Evolutionary conservation across 2,888 invertebrate species (phyloP), one percentile per base, ranked within the genome.

Genomic region (Silvanus unidentatus): DNA sequence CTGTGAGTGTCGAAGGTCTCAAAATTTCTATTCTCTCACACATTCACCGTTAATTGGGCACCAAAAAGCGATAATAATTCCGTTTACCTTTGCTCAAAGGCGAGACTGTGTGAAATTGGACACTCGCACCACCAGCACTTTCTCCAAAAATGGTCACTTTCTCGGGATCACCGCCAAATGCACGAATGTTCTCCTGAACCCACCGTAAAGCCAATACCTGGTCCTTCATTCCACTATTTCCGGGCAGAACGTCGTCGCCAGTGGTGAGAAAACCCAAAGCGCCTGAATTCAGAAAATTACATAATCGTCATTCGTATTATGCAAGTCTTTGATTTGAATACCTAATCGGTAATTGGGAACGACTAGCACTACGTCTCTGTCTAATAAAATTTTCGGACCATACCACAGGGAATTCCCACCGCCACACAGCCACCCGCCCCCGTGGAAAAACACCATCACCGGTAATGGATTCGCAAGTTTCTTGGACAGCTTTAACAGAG

Each of bases 341-440:
- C 83, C 83, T 50, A 84, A 72, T 68, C 87, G 78, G 59, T 81
- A 87, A 62, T 87, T 87, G 1, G 79, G 76, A 4, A 80, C 78
- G 1, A 87, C 85, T 8, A 85, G 73, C 6, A 88, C 65, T 1
- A 88, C 74, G 54, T 87, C 81, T 50, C 78, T 78, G 54, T 88
- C 86, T 38, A 88, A 69, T 1, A 88, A 68, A 55, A 77, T 79
- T 49, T 85, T 79, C 0, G 87, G 86, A 0, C 84, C 83, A 58
- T 87, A 87, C 71, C 79, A 84, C 1, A 72, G 64, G 1, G 80
- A 79, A 40, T 81, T 80, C 0, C 83, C 81, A 1, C 82, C 77
- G 1, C 87, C 86, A 46, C 84, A 82, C 63, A 86, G 75, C 81
- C 83, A 87, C 2, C 87, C 88, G 2, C 88, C 87, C 0, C 84